Conservation (phyloP, 2,797 vertebrate species). For the Cuniculus paca region DNA sequence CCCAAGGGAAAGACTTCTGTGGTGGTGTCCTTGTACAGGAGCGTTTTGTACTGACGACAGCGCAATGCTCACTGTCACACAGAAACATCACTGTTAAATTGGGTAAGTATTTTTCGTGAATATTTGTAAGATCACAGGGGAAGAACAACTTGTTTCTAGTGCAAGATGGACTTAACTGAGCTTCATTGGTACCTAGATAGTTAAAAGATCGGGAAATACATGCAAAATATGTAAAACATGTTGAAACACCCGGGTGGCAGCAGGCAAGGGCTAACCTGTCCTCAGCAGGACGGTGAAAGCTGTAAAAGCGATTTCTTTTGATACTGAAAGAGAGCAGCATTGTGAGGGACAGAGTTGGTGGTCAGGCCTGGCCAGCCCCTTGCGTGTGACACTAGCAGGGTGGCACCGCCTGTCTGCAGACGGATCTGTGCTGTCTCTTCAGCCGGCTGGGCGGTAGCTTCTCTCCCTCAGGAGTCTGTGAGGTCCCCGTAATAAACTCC, state of each 20-base stretch:
- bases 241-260: fast-evolving
- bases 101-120: slow-evolving; percentile 85
- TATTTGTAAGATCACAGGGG: not conserved
- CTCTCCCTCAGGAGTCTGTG: not conserved
- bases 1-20: slow-evolving; percentile 88
- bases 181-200: not conserved
- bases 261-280: not conserved
- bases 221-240: fast-evolving
- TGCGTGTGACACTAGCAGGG: not conserved
- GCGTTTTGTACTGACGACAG: slow-evolving; percentile 91
- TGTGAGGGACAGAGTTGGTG: not conserved
- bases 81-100: slow-evolving; percentile 75
- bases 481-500: not conserved
- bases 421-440: not conserved
- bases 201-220: not conserved
- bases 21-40: slow-evolving; percentile 91
- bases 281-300: not conserved
- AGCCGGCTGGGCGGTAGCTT: not conserved
- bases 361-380: not conserved
- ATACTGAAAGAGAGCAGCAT: not conserved
- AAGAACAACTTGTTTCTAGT: not conserved
- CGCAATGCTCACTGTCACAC: slow-evolving; percentile 88
- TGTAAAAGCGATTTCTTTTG: not conserved
- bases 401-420: not conserved
- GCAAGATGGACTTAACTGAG: not conserved